phyloP scores from a whole-genome alignment of 2,888 invertebrate species.

The Lamellibrachia columna region DNA sequence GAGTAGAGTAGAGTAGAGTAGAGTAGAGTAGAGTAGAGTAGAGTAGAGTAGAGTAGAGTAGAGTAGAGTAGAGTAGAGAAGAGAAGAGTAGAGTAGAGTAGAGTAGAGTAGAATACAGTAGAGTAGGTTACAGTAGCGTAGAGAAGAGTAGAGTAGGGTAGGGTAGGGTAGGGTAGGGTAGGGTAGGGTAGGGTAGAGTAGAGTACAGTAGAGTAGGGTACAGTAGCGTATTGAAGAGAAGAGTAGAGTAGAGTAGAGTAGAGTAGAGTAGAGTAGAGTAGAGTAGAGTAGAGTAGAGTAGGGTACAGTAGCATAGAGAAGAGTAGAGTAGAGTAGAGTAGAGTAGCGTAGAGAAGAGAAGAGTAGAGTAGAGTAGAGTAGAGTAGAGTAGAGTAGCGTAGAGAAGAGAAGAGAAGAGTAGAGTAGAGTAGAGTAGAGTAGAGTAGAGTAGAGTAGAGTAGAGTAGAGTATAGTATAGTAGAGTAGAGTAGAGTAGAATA shows the following conservation, averaged over 20 bases:
- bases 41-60: slow-evolving; percentile 8
- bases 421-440: slow-evolving; percentile 19
- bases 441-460: slow-evolving; percentile 24
- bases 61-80: slow-evolving; percentile 17
- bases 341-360: too few species aligned
- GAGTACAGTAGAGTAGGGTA: slow-evolving; percentile 2
- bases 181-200: slow-evolving; percentile 10
- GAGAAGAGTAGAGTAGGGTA: slow-evolving; percentile 13
- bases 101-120: too few species aligned
- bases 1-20: slow-evolving; percentile 19
- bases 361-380: slow-evolving; percentile 19
- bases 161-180: slow-evolving; percentile 7
- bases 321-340: too few species aligned
- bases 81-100: slow-evolving; percentile 17
- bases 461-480: too few species aligned
- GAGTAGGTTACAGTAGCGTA: too few species aligned
- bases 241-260: not conserved
- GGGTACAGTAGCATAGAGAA: too few species aligned
- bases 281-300: slow-evolving; percentile 17
- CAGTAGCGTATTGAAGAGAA: too few species aligned
- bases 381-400: too few species aligned
- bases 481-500: too few species aligned
- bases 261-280: slow-evolving; percentile 23
- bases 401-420: not conserved
- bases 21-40: slow-evolving; percentile 19